Evolutionary conservation across 2,113 vertebrate species (phyloP).

Genomic region (Toxostoma redivivum): DNA sequence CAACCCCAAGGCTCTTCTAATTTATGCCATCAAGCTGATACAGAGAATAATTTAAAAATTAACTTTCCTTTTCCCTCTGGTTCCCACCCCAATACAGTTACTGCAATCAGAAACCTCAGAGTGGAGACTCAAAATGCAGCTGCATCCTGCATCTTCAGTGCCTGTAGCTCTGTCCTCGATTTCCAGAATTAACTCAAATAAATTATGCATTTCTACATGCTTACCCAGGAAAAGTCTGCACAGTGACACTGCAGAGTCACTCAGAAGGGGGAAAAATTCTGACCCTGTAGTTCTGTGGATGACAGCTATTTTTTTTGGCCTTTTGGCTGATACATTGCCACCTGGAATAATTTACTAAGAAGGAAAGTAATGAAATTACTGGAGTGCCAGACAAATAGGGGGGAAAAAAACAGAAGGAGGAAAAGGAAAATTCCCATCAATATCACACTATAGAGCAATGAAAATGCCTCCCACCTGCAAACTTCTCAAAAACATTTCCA

Average conservation of each 20-base stretch:
- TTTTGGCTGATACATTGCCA: conserved; percentile 15
- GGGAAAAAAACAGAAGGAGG: not conserved
- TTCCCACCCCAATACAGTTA: not conserved
- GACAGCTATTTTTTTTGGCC: not conserved
- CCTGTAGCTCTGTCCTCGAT: not conserved
- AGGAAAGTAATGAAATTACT: conserved; percentile 26
- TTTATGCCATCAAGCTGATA: not conserved
- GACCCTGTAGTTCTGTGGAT: not conserved
- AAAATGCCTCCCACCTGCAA: conserved; percentile 11
- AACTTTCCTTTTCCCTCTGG: not conserved
- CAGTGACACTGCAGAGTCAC: not conserved
- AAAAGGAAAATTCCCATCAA: conserved; percentile 16
- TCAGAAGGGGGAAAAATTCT: conserved; percentile 4
- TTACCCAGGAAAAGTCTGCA: not conserved
- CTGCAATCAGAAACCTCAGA: not conserved
- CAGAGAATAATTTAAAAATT: not conserved
- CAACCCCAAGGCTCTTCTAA: not conserved
- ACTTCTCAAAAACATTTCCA: conserved; percentile 2
- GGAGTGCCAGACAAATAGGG: not conserved
- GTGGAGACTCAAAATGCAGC: not conserved
- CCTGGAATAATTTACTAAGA: conserved; percentile 17
- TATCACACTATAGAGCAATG: not conserved
- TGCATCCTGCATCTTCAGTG: not conserved
- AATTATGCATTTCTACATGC: conserved; percentile 20
- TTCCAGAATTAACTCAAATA: conserved; percentile 42